A percentile compares a stretch with the other conserved stretches of the same genome.
phyloP scores from a whole-genome alignment of 1,140 invertebrate genomes.

The Chymomyza costata region DNA sequence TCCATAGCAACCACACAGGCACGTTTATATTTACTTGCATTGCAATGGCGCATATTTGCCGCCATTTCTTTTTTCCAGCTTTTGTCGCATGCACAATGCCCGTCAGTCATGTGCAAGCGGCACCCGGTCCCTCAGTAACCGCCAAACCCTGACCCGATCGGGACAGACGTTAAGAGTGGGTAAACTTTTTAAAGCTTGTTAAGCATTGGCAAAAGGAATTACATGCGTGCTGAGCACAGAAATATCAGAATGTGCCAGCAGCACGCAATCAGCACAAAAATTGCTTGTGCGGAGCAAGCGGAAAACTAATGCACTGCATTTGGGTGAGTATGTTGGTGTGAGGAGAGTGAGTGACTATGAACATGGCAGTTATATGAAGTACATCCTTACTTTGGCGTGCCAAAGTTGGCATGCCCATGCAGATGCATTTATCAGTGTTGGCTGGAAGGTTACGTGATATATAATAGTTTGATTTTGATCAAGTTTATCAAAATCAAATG shows the following conservation, averaged over 20 bases:
- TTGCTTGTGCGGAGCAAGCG: background rate
- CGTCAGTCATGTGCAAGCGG: constrained; percentile 61
- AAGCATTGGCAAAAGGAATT: background rate
- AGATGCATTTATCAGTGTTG: too few relatives aligned
- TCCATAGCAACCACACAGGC: too few relatives aligned
- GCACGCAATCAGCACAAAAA: constrained; percentile 31
- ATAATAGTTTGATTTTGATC: too few relatives aligned
- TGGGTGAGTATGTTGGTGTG: background rate
- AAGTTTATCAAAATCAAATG: too few relatives aligned
- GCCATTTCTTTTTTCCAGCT: constrained; percentile 14
- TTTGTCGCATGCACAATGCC: constrained; percentile 13
- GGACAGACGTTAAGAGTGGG: too few relatives aligned
- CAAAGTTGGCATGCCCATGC: too few relatives aligned
- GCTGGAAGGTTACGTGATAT: too few relatives aligned
- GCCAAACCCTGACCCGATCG: too few relatives aligned
- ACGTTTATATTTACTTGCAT: background rate
- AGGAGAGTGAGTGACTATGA: background rate
- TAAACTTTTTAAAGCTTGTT: background rate
- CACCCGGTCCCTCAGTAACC: constrained; percentile 7
- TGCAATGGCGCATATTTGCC: background rate
- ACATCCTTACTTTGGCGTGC: too few relatives aligned
- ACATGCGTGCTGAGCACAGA: background rate
- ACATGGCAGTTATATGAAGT: too few relatives aligned
- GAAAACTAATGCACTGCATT: background rate
- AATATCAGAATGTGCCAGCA: constrained; percentile 12